phyloP scores from a whole-genome alignment of 2,888 invertebrate genomes.

The Rhopalosiphum nymphaeae region DNA sequence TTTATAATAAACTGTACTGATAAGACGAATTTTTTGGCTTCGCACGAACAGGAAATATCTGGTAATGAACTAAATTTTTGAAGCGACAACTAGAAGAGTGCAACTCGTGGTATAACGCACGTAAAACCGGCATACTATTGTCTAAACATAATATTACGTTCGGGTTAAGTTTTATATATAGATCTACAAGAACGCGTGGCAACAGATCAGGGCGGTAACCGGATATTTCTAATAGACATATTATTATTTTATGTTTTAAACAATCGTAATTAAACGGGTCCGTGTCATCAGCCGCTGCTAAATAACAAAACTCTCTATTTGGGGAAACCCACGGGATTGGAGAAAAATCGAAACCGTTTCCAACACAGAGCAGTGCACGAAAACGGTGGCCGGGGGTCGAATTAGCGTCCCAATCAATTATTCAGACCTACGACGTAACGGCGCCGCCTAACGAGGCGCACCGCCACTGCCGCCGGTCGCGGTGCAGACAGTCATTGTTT shows the following conservation, averaged over 20 bases:
- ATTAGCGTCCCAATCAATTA: conserved; percentile 9
- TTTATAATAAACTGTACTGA: not conserved
- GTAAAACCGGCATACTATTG: not conserved
- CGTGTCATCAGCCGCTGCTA: not conserved
- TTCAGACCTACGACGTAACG: not conserved
- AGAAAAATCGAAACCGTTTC: not conserved
- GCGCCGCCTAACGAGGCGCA: not conserved
- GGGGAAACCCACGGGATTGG: not conserved
- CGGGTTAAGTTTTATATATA: not conserved
- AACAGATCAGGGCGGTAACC: not conserved
- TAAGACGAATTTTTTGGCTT: not conserved
- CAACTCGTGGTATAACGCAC: not conserved
- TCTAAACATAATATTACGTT: not conserved
- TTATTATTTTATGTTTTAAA: not conserved
- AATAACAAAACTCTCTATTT: not conserved
- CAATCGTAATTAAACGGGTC: not conserved
- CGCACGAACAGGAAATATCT: not conserved
- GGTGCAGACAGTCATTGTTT: not conserved
- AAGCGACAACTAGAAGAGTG: not conserved
- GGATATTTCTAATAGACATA: conserved; percentile 27
- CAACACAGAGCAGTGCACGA: not conserved
- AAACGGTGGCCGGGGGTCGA: not conserved
- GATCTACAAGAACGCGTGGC: not conserved
- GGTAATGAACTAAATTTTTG: not conserved
- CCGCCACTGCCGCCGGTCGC: not conserved